Base-by-base conservation (phyloP, 35 echinoderm and acorn worm genomes). In the Heliocidaris erythrogramma region DNA sequence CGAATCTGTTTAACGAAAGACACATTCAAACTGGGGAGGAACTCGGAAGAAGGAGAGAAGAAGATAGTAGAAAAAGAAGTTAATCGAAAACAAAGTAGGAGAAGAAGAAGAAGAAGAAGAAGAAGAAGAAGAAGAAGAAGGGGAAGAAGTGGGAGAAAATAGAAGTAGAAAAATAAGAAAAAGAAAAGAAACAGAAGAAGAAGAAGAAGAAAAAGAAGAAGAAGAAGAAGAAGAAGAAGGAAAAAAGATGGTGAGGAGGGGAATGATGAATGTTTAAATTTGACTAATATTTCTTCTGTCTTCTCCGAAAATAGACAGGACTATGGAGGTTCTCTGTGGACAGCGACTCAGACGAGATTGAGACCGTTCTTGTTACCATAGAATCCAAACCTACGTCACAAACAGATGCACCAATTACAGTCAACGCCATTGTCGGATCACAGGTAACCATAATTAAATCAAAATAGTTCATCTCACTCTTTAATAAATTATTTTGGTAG, bases 281-380 rank as follows among this genome's bases (percentile, higher is more conserved):
- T 18, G 9, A 60, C 18, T 18, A 60, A 60, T 60, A 60, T 13
- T 21, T 69, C 17, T 69, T 42, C 35, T 84, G 93, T 42, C 48
- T 85, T 93, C 4, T 94, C 5, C 14, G 30, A 86, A 48, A 27
- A 31, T 32, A 96, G 95, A 5, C 95, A 30, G 95, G 95, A 85
- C 42, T 69, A 27, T 96, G 95, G 95, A 27, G 48, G 32, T 93
- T 96, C 49, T 93, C 88, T 30, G 86, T 96, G 13, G 71, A 47
- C 59, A 93, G 92, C 13, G 47, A 47, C 5, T 86, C 32, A 7
- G 61, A 96, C 18, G 84, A 42, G 0, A 24, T 17, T 0, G 60
- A 96, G 85, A 85, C 86, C 11, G 95, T 93, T 13, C 93, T 92
- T 0, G 90, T 96, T 47, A 92, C 86, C 52, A 85, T 93, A 5